phyloP scores from a whole-genome alignment of 2,113 vertebrate species.

The Corydoras sp. region DNA sequence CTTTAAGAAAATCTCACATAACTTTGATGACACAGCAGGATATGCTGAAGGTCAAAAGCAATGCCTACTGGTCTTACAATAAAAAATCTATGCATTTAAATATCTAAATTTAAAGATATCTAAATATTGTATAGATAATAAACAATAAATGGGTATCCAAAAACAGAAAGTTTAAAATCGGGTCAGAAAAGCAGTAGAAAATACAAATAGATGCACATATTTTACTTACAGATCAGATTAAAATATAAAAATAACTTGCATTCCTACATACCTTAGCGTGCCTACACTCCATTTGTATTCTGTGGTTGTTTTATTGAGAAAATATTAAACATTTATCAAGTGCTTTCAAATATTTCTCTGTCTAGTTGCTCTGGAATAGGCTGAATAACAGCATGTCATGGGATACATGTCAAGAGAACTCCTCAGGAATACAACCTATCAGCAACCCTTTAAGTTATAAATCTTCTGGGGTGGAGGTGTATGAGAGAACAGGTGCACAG shows the following conservation, averaged over 20 bases:
- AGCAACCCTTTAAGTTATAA: constrained; percentile 17
- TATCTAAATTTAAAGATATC: too few species aligned
- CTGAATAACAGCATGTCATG: constrained; percentile 21
- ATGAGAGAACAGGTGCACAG: constrained; percentile 9
- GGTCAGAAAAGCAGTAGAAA: too few species aligned
- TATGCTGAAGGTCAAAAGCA: background rate
- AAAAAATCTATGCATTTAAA: constrained; percentile 4
- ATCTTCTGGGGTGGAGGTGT: constrained; percentile 4
- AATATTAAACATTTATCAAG: constrained; percentile 27
- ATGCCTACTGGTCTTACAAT: constrained; percentile 9
- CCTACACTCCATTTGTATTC: background rate
- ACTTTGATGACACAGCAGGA: constrained; percentile 13
- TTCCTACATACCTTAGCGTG: background rate
- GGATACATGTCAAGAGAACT: constrained; percentile 22
- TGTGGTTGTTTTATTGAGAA: constrained; percentile 10
- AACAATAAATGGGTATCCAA: too few species aligned
- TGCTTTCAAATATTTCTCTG: constrained; percentile 11
- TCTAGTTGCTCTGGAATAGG: constrained; percentile 17
- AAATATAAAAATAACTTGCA: background rate
- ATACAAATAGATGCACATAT: background rate
- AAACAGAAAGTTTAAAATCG: too few species aligned
- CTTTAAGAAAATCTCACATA: constrained; percentile 20
- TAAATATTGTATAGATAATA: too few species aligned
- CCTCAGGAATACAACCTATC: constrained; percentile 6
- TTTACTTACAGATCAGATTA: background rate